Percentiles rank a stretch among this genome's conserved stretches.
These are phyloP conservation scores for Hyposoter dolosus DNA, from an alignment of 2,888 invertebrate genomes.

Conservation along the genomic window DNA sequence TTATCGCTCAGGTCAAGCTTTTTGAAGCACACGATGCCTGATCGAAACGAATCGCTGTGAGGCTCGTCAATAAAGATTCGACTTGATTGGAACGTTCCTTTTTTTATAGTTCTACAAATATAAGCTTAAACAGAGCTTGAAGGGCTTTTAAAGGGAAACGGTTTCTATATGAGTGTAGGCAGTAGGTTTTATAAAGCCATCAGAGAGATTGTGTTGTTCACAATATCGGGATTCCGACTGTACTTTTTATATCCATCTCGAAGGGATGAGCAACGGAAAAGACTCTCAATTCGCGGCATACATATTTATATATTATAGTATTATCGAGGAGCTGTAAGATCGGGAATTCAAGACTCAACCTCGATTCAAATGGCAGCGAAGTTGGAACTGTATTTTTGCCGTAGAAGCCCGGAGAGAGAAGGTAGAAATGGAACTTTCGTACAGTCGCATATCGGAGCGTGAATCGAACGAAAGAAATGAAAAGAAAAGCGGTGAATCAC, in stretches of 20 bases:
- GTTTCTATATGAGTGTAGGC: conserved; percentile 10
- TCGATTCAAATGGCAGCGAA: conserved; percentile 59
- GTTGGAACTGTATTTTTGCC: conserved; percentile 19
- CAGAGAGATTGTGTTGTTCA: conserved; percentile 11
- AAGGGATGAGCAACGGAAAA: conserved; percentile 26
- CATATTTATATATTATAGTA: conserved; percentile 20
- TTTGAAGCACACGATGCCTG: not conserved
- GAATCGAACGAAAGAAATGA: conserved; percentile 53
- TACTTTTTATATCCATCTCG: conserved; percentile 31
- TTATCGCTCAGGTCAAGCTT: not conserved
- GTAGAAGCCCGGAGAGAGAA: conserved; percentile 28
- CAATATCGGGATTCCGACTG: conserved; percentile 31
- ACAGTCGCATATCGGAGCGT: conserved; percentile 42
- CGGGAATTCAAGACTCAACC: conserved; percentile 45
- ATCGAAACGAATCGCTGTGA: not conserved
- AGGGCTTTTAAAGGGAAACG: conserved; percentile 5
- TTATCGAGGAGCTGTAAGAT: conserved; percentile 49
- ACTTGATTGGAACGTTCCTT: not conserved
- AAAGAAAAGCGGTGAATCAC: conserved; percentile 38
- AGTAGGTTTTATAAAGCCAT: conserved; percentile 24
- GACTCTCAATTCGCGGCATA: not conserved
- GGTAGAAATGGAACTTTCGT: conserved; percentile 60
- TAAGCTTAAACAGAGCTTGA: not conserved
- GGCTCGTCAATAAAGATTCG: conserved; percentile 11
- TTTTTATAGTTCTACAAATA: conserved; percentile 7